Percentiles rank a stretch among this genome's conserved stretches.
Evolutionary conservation across 2,888 invertebrate genomes (phyloP).

Genomic region (Silvanus unidentatus): DNA sequence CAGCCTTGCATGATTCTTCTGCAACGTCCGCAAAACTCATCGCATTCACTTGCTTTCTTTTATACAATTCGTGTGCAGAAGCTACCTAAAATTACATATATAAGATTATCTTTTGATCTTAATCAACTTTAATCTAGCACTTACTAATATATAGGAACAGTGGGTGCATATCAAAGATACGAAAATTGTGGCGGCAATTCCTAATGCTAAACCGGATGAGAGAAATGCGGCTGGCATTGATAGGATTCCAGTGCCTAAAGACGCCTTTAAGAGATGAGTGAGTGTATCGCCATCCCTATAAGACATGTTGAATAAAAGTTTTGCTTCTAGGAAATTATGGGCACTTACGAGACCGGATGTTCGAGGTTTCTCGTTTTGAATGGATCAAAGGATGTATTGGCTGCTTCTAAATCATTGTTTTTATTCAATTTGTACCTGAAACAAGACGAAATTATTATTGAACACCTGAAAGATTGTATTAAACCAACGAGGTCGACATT

Average conservation of each 20-base stretch:
- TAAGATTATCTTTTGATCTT: slow-evolving; percentile 4
- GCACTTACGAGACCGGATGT: slow-evolving; percentile 77
- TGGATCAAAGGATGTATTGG: slow-evolving; percentile 60
- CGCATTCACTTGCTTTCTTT: slow-evolving; percentile 60
- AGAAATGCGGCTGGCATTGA: slow-evolving; percentile 91
- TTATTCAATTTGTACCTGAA: slow-evolving; percentile 59
- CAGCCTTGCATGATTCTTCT: slow-evolving; percentile 70
- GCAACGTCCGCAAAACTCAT: slow-evolving; percentile 87
- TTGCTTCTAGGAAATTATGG: no score
- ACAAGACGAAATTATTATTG: slow-evolving; percentile 18
- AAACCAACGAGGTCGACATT: no score
- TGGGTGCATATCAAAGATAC: slow-evolving; percentile 90
- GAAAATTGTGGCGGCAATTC: slow-evolving; percentile 75
- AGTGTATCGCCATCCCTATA: slow-evolving; percentile 85
- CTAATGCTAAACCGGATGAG: slow-evolving; percentile 77
- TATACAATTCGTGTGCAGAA: slow-evolving; percentile 76
- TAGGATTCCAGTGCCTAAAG: slow-evolving; percentile 92
- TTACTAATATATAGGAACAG: slow-evolving; percentile 86
- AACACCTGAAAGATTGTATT: no score
- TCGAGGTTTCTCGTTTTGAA: slow-evolving; percentile 65
- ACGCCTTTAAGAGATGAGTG: slow-evolving; percentile 91
- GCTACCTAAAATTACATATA: slow-evolving; percentile 60
- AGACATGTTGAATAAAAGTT: slow-evolving; percentile 22
- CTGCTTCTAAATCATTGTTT: slow-evolving; percentile 54
- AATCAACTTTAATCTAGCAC: slow-evolving; percentile 30